phyloP scores from a whole-genome alignment of 2,113 vertebrate genomes.

The Myodes glareolus region DNA sequence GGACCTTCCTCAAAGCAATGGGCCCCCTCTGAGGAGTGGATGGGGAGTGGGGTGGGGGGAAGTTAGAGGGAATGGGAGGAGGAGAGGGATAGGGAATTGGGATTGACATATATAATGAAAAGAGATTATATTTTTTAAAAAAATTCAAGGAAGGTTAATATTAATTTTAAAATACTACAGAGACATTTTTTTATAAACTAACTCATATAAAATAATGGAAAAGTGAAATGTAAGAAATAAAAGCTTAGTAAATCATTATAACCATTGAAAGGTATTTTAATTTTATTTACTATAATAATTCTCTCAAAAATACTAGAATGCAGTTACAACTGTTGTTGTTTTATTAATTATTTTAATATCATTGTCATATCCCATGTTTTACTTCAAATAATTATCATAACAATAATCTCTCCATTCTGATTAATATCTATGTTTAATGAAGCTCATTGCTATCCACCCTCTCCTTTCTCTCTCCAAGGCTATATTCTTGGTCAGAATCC shows the following conservation, averaged over 20 bases:
- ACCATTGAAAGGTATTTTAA: background rate
- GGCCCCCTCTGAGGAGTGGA: no score
- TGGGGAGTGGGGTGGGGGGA: no score
- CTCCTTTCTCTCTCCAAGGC: background rate
- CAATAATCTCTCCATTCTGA: background rate
- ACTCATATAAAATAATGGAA: background rate
- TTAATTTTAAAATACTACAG: background rate
- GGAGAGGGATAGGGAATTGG: no score
- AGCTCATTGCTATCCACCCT: background rate
- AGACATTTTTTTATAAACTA: background rate
- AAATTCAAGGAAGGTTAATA: background rate
- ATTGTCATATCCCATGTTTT: background rate
- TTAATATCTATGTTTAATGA: background rate
- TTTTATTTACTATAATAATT: background rate
- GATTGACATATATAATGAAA: no score
- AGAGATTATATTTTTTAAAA: no score
- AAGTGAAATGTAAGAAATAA: background rate
- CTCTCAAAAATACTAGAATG: background rate
- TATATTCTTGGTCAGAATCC: background rate
- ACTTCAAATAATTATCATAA: background rate
- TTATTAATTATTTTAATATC: background rate
- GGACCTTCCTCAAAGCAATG: no score
- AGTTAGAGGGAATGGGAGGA: no score
- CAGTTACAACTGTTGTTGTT: background rate
- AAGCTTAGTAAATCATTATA: background rate